Evolutionary conservation across 2,888 invertebrate species (phyloP), one percentile per base, ranked within the genome.

Genomic region (Eubasilissa splendida): DNA sequence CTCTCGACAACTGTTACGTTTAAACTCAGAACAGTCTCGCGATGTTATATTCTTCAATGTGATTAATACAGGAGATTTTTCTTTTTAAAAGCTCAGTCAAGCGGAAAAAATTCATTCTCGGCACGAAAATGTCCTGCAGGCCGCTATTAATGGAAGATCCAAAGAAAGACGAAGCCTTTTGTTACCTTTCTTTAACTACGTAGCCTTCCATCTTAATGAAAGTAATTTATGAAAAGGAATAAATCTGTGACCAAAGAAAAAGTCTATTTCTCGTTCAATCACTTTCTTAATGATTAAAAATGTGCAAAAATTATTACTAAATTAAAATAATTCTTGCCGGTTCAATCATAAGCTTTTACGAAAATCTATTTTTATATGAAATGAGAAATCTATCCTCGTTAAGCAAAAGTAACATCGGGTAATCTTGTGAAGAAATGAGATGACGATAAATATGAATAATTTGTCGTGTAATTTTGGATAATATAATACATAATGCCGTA

Each of bases 151-250:
- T 80, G 66, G 74, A 80, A 76, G 81, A 81, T 73, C 42, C 68
- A 52, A 71, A 78, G 74, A 77, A 81, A 79, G 76, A 75, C 78
- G 77, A 63, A 58, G 77, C 78, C 83, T 82, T 83, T 83, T 83
- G 83, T 83, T 83, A 82, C 81, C 83, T 81, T 77, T 74, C 77
- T 75, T 77, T 66, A 77, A 76, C 80, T 77, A 68, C 65, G 79
- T 66, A 60, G 71, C 14, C 14, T 65, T 75, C 80, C 74, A 70
- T 81, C 81, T 76, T 80, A 82, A 80, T 76, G 78, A 82, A 80
- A 80, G 81, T 79, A 80, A 83, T 83, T 83, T 83, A 83, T 83
- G 83, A 83, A 83, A 73, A 68, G 60, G 73, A 65, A 83, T 82
- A 83, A 83, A 83, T 83, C 80, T 77, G 79, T 75, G 31, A 76